Evolutionary conservation across 2,113 vertebrate genomes (phyloP).

Genomic region (Passer montanus): DNA sequence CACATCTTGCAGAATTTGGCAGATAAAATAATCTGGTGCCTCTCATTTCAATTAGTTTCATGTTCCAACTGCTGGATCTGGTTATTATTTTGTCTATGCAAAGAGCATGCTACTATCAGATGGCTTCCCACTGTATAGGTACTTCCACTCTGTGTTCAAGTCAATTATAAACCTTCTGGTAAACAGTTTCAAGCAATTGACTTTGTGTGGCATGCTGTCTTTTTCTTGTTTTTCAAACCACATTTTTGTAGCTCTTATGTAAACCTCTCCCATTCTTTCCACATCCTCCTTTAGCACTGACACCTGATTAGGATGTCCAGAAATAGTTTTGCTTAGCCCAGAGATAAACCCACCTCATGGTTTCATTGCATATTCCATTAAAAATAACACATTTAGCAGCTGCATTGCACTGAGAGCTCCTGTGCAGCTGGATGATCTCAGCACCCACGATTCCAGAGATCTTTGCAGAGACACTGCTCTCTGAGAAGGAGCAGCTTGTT

Average conservation of each 20-base stretch:
- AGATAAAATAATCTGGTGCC: conserved; percentile 19
- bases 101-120: background rate
- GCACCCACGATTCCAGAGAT: background rate
- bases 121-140: conserved; percentile 4
- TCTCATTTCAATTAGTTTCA: conserved; percentile 34
- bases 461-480: background rate
- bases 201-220: background rate
- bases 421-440: background rate
- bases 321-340: background rate
- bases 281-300: background rate
- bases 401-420: background rate
- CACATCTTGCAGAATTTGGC: conserved; percentile 17
- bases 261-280: background rate
- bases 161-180: conserved; percentile 6
- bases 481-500: background rate
- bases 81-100: conserved; percentile 5
- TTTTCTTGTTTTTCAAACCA: background rate
- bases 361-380: background rate
- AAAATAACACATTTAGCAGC: background rate
- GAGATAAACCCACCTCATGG: background rate
- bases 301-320: background rate
- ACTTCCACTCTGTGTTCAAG: background rate
- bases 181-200: background rate
- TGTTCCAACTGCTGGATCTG: conserved; percentile 5
- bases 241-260: background rate